Conservation (phyloP, 2,888 invertebrate genomes). For the Scaptomyza caliginosa region DNA sequence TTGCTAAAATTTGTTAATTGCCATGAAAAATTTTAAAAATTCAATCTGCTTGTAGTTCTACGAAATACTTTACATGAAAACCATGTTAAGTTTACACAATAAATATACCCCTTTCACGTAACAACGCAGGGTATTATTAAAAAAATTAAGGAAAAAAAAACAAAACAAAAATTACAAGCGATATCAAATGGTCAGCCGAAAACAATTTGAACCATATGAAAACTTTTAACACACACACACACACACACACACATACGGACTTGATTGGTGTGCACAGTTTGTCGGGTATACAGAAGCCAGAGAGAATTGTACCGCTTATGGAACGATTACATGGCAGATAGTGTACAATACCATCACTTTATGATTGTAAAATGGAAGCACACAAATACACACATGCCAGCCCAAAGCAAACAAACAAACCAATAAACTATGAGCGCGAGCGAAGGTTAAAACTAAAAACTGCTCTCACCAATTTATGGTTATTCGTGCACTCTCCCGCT, state of each 20-base stretch:
- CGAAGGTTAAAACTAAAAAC: constrained; percentile 32
- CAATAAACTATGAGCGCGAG: constrained; percentile 21
- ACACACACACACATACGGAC: not conserved
- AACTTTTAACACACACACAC: constrained; percentile 4
- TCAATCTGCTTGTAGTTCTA: no score
- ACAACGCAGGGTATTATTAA: constrained; percentile 10
- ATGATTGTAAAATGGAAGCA: constrained; percentile 35
- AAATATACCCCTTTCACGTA: not conserved
- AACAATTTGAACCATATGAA: constrained; percentile 14
- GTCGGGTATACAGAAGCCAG: constrained; percentile 9
- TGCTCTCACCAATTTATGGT: constrained; percentile 61
- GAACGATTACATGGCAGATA: constrained; percentile 38
- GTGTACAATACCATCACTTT: constrained; percentile 34
- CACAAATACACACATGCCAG: constrained; percentile 13
- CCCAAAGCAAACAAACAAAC: constrained; percentile 14
- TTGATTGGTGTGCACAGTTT: constrained; percentile 6
- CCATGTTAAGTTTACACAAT: not conserved
- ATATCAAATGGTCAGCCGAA: constrained; percentile 22
- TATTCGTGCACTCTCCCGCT: constrained; percentile 15
- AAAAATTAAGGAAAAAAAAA: constrained; percentile 4
- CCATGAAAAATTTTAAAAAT: not conserved
- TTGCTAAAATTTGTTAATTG: not conserved
- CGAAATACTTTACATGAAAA: not conserved
- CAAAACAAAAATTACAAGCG: constrained; percentile 1
- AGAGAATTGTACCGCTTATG: constrained; percentile 25